These are phyloP conservation scores for Centropyge bicolor DNA, from an alignment of 2,797 vertebrate genomes.

Conservation along the genomic window DNA sequence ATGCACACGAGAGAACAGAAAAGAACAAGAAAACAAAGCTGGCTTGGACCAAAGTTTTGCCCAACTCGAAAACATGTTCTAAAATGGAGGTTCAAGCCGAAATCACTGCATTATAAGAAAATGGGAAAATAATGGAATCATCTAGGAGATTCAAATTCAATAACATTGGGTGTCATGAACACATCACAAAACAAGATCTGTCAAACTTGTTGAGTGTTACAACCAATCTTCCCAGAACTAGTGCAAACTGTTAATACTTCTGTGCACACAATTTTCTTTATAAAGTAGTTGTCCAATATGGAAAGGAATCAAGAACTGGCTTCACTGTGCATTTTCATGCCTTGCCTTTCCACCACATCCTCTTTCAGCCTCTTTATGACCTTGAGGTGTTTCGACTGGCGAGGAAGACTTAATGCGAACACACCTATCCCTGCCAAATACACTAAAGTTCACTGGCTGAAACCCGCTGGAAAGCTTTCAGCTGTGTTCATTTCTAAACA, in stretches of 20 bases:
- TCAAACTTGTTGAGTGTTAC: not conserved
- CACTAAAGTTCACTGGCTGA: slow-evolving; percentile 49
- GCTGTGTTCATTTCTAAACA: slow-evolving; percentile 29
- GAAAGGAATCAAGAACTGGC: slow-evolving; percentile 25
- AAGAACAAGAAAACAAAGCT: not conserved
- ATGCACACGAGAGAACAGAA: slow-evolving; percentile 17
- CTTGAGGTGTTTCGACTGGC: slow-evolving; percentile 47
- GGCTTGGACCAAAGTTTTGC: not conserved
- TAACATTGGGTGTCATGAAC: not conserved
- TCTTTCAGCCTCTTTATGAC: slow-evolving; percentile 43
- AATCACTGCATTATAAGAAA: not conserved
- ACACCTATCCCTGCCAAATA: slow-evolving; percentile 40
- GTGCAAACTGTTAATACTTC: slow-evolving; percentile 1
- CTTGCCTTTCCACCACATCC: slow-evolving; percentile 42
- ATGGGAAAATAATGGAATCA: not conserved
- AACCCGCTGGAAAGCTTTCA: slow-evolving; percentile 46
- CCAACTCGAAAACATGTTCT: not conserved
- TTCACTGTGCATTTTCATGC: slow-evolving; percentile 24
- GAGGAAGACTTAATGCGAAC: slow-evolving; percentile 25
- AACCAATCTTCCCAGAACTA: not conserved
- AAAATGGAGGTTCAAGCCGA: not conserved
- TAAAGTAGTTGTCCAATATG: slow-evolving; percentile 5
- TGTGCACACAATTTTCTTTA: not conserved
- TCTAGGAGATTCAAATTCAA: not conserved
- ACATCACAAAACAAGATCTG: not conserved